A percentile compares a stretch with the other conserved stretches of the same genome.
phyloP scores from a whole-genome alignment of 2,797 vertebrate species.

The Psittacula echo region DNA sequence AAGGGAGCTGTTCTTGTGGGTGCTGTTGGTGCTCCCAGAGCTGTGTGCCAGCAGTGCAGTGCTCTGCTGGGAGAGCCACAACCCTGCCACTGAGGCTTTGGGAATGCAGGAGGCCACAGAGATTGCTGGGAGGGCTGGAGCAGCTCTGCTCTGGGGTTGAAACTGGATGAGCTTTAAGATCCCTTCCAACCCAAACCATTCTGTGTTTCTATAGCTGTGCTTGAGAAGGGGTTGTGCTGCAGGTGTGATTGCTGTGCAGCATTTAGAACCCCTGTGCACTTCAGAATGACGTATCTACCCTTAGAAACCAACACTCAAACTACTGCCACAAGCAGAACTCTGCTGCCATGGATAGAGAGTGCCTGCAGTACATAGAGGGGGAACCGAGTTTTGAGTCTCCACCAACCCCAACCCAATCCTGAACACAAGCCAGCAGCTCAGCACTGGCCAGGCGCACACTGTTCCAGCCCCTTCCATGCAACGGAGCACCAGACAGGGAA shows the following conservation, averaged over 20 bases:
- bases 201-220: not conserved
- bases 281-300: not conserved
- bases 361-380: no score
- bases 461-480: not conserved
- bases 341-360: rapidly evolving
- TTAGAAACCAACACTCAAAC: not conserved
- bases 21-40: not conserved
- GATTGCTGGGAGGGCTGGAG: not conserved
- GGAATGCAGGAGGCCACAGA: not conserved
- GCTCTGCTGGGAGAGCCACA: not conserved
- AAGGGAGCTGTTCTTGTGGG: not conserved
- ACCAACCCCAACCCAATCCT: not conserved
- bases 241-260: not conserved
- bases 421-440: not conserved
- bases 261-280: not conserved
- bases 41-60: not conserved
- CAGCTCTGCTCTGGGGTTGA: not conserved
- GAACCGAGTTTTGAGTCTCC: not conserved
- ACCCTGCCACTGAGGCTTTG: not conserved
- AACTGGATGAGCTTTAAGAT: not conserved
- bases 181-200: not conserved
- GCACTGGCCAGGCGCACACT: not conserved
- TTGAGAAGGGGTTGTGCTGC: no score
- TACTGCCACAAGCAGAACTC: not conserved
- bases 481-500: not conserved